A percentile compares a stretch with the other conserved stretches of the same genome.
These are phyloP conservation scores for Calosoma granatense DNA, from an alignment of 1,140 invertebrate species.

Conservation along the genomic window DNA sequence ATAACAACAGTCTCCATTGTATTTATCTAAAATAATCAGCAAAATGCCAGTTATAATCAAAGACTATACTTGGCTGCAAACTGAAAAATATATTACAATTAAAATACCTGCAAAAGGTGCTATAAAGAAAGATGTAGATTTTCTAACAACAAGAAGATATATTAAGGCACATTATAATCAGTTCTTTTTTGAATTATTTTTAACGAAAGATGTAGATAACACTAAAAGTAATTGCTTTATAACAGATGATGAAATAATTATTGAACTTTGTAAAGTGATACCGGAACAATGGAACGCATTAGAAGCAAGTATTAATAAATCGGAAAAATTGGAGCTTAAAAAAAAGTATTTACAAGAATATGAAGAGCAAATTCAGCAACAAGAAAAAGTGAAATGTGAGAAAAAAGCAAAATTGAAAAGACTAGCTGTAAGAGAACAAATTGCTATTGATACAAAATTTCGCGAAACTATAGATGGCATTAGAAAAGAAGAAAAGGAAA, in stretches of 20 bases:
- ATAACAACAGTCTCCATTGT: not conserved
- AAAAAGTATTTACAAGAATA: constrained; percentile 39
- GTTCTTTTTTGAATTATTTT: constrained; percentile 55
- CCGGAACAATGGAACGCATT: constrained; percentile 44
- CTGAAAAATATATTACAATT: constrained; percentile 41
- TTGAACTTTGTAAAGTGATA: constrained; percentile 49
- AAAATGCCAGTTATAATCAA: constrained; percentile 61
- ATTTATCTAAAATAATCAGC: constrained; percentile 13
- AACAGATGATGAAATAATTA: constrained; percentile 40
- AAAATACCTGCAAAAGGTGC: constrained; percentile 43
- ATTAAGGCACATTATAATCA: constrained; percentile 55
- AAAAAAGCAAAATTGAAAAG: constrained; percentile 37
- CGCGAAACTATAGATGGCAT: constrained; percentile 45
- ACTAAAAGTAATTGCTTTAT: constrained; percentile 47
- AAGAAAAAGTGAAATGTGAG: constrained; percentile 40
- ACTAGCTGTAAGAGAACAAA: constrained; percentile 48
- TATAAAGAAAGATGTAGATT: constrained; percentile 43
- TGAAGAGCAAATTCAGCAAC: constrained; percentile 37
- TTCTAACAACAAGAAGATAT: constrained; percentile 52
- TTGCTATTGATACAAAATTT: constrained; percentile 43
- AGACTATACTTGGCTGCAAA: constrained; percentile 59
- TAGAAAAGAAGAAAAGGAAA: constrained; percentile 42
- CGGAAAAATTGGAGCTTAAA: constrained; percentile 43
- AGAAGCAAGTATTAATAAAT: constrained; percentile 40
- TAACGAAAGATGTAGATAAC: constrained; percentile 43